Evolutionary conservation across 1,140 invertebrate genomes (phyloP).

Genomic region (Hypsibius dujardini): DNA sequence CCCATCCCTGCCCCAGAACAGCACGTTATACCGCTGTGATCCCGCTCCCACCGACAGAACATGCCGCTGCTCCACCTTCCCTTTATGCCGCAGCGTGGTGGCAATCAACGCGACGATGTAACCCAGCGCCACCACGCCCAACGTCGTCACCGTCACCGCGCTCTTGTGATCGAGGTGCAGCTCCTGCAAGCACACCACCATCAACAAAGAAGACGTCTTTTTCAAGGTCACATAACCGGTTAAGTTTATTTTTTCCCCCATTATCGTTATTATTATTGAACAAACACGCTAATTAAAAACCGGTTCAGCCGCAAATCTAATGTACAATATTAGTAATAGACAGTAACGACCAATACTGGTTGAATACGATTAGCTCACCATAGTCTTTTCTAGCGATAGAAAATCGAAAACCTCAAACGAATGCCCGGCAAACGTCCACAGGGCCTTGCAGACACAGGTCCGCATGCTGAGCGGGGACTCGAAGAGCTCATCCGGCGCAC

Average conservation of each 20-base stretch:
- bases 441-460: background rate
- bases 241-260: too few species aligned
- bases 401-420: background rate
- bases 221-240: too few species aligned
- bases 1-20: too few species aligned
- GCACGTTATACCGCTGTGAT: background rate
- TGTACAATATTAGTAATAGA: too few species aligned
- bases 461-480: background rate
- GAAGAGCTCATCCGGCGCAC: background rate
- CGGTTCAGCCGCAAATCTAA: too few species aligned
- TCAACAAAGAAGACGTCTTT: background rate
- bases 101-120: conserved; percentile 1
- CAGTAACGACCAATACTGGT: background rate
- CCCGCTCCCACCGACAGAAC: background rate
- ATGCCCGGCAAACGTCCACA: background rate
- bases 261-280: too few species aligned
- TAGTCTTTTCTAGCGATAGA: background rate
- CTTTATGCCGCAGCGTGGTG: background rate
- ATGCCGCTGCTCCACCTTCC: background rate
- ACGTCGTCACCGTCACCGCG: background rate
- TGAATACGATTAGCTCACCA: conserved; percentile 10
- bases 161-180: background rate
- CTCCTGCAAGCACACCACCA: conserved; percentile 5
- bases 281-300: too few species aligned
- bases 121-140: background rate